Percentiles rank a stretch among this genome's conserved stretches.
Evolutionary conservation across 2,888 invertebrate species (phyloP).

Genomic region (Siphonodentalium dalli): DNA sequence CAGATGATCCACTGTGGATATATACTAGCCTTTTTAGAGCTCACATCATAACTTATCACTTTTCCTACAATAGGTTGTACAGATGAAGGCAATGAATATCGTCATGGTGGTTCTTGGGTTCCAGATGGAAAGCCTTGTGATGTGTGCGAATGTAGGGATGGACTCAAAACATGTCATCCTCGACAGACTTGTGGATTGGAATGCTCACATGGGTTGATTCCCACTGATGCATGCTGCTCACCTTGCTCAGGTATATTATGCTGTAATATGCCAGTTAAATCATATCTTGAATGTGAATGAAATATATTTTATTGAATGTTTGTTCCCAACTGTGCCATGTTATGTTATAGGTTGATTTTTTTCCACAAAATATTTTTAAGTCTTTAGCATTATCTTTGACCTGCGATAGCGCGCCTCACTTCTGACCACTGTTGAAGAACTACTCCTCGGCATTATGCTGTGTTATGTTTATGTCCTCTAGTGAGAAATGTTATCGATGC

Average conservation of each 20-base stretch:
- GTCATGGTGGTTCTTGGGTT: conserved; percentile 46
- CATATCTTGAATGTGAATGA: background rate
- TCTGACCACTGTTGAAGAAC: too few species aligned
- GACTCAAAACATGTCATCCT: conserved; percentile 37
- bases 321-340: too few species aligned
- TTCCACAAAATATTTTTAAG: too few species aligned
- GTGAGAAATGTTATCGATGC: too few species aligned
- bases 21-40: too few species aligned
- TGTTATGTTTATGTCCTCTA: too few species aligned
- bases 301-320: too few species aligned
- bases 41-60: background rate
- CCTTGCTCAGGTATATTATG: conserved; percentile 45
- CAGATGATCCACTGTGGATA: too few species aligned
- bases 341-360: too few species aligned
- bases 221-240: conserved; percentile 50
- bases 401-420: too few species aligned
- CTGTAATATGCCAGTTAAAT: background rate
- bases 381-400: too few species aligned
- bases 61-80: conserved; percentile 39
- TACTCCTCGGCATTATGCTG: too few species aligned
- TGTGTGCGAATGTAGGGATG: conserved; percentile 47
- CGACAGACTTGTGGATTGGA: conserved; percentile 34
- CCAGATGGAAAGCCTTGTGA: conserved; percentile 46
- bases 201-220: conserved; percentile 51
- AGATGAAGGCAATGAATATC: conserved; percentile 43